Percentiles rank a stretch among this genome's conserved stretches.
Conservation (phyloP, 2,888 invertebrate genomes). For the Heterodera filipjevi region DNA sequence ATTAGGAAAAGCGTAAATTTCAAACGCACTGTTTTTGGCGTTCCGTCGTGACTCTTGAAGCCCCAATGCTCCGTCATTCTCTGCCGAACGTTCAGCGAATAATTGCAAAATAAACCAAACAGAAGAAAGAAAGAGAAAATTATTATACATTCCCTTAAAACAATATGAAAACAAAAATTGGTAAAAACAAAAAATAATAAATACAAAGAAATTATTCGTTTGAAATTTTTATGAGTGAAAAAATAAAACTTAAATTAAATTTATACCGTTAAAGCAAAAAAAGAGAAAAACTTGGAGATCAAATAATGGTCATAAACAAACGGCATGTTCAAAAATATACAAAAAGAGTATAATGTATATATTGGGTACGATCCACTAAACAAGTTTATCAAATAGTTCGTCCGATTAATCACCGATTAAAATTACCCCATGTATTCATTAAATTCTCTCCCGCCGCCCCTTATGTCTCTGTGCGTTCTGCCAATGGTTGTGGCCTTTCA, state of each 20-base stretch:
- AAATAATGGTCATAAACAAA: neutral
- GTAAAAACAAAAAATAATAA: neutral
- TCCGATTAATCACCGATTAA: neutral
- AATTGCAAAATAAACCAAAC: neutral
- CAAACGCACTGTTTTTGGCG: neutral
- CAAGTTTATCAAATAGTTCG: neutral
- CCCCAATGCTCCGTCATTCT: neutral
- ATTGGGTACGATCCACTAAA: neutral
- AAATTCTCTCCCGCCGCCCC: neutral
- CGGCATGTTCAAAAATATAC: neutral
- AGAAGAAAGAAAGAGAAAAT: neutral
- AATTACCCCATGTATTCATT: neutral
- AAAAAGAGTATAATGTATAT: neutral
- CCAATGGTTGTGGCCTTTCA: neutral
- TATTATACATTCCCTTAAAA: neutral
- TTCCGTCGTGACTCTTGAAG: neutral
- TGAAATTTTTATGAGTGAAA: neutral
- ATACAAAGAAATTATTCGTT: no score
- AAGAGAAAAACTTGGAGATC: neutral
- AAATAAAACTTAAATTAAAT: neutral
- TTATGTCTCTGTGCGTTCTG: neutral
- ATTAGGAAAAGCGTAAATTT: neutral
- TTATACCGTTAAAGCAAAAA: conserved; percentile 6
- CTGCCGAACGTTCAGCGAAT: neutral
- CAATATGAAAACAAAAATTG: neutral